Evolutionary conservation across 37 sponge, comb jelly and placozoan species (phyloP).

Genomic region (Eunapius fragilis): DNA sequence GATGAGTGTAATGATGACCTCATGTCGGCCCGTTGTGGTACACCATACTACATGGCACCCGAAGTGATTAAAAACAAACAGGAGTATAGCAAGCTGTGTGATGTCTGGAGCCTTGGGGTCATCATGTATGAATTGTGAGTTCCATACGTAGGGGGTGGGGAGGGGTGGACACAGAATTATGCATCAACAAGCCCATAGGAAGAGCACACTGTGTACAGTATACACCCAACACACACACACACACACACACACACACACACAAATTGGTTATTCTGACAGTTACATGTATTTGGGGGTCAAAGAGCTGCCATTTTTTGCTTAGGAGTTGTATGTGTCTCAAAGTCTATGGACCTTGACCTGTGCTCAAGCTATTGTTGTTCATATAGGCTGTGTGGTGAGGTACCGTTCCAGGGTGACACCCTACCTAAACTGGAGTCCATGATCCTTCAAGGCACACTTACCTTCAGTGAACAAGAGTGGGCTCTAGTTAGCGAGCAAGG

Average conservation of each 20-base stretch:
- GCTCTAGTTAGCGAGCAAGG: slow-evolving; percentile 47
- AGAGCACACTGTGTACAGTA: too few relatives aligned
- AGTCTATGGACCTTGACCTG: neutral
- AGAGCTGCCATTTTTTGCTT: too few relatives aligned
- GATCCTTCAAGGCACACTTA: slow-evolving; percentile 58
- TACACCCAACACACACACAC: too few relatives aligned
- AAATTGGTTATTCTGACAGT: neutral
- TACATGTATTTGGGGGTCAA: too few relatives aligned
- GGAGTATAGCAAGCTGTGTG: slow-evolving; percentile 91
- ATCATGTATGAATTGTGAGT: slow-evolving; percentile 96
- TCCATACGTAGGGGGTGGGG: neutral
- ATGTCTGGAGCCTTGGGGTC: slow-evolving; percentile 97
- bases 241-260: too few relatives aligned
- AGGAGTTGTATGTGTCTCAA: neutral
- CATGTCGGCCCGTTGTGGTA: slow-evolving; percentile 88
- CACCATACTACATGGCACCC: slow-evolving; percentile 95
- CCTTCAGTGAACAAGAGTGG: slow-evolving; percentile 69
- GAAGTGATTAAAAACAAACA: slow-evolving; percentile 88
- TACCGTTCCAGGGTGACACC: slow-evolving; percentile 59
- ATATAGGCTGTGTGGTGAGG: slow-evolving; percentile 69
- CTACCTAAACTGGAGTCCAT: slow-evolving; percentile 56
- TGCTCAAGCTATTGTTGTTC: neutral
- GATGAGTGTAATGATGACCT: slow-evolving; percentile 63
- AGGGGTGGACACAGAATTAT: too few relatives aligned
- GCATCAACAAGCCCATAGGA: too few relatives aligned